Evolutionary conservation across 2,797 vertebrate species (phyloP).

Genomic region (Uromys caudimaculatus): DNA sequence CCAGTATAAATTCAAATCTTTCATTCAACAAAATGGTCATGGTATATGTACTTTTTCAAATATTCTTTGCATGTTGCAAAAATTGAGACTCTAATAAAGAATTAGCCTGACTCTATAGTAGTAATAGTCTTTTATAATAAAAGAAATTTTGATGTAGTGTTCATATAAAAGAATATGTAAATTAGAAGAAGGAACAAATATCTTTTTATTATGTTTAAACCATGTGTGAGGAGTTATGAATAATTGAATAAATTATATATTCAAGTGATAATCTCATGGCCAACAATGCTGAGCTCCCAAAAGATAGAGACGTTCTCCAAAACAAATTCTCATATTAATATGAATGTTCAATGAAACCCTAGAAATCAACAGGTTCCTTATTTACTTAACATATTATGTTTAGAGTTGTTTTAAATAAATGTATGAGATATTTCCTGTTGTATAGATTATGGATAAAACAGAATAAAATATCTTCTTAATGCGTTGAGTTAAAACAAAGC

Average conservation of each 20-base stretch:
- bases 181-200: neutral
- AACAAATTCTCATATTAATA: neutral
- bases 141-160: neutral
- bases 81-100: neutral
- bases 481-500: neutral
- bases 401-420: neutral
- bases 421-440: neutral
- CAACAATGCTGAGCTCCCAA: neutral
- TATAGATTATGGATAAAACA: neutral
- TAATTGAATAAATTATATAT: constrained; percentile 11
- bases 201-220: constrained; percentile 1
- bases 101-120: neutral
- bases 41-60: neutral
- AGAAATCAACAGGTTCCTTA: neutral
- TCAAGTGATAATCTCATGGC: neutral
- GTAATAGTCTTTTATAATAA: neutral
- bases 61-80: neutral
- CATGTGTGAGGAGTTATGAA: neutral
- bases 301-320: constrained; percentile 30
- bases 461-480: constrained; percentile 10
- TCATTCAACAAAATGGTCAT: neutral
- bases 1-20: neutral
- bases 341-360: constrained; percentile 3
- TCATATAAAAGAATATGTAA: neutral
- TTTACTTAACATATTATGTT: neutral